Conservation (phyloP, 2,888 invertebrate species). For the Ophioninae sp. region DNA sequence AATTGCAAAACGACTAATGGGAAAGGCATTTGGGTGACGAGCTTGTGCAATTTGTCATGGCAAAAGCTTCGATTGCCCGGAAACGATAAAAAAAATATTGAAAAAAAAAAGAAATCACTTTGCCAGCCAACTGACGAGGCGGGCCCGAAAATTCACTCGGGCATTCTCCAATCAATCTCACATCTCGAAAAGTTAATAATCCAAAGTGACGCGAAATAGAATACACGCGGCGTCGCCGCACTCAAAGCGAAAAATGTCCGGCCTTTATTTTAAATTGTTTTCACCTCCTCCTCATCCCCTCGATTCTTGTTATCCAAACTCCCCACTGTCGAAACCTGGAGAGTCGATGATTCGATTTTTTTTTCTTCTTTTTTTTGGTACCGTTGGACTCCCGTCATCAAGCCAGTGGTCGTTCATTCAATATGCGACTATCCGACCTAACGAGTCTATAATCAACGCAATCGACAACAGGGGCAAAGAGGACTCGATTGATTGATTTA, state of each 20-base stretch:
- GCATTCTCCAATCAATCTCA: background rate
- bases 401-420: background rate
- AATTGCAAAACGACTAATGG: constrained; percentile 16
- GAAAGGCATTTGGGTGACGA: constrained; percentile 7
- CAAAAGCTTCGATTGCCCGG: constrained; percentile 4
- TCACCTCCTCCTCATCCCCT: no score
- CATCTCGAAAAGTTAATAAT: background rate
- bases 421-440: background rate
- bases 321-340: no score
- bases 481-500: no score
- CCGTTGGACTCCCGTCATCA: background rate
- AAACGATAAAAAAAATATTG: background rate
- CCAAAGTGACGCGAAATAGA: background rate
- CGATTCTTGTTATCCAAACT: no score
- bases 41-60: background rate
- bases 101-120: no score
- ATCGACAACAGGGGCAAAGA: constrained; percentile 1
- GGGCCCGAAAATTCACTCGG: constrained; percentile 9
- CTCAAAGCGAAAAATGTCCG: background rate
- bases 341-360: background rate
- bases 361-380: background rate
- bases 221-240: background rate
- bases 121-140: background rate
- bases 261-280: background rate
- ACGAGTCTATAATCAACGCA: constrained; percentile 41